Evolutionary conservation across 2,797 vertebrate species (phyloP).

Genomic region (Paramormyrops hopkinsi): DNA sequence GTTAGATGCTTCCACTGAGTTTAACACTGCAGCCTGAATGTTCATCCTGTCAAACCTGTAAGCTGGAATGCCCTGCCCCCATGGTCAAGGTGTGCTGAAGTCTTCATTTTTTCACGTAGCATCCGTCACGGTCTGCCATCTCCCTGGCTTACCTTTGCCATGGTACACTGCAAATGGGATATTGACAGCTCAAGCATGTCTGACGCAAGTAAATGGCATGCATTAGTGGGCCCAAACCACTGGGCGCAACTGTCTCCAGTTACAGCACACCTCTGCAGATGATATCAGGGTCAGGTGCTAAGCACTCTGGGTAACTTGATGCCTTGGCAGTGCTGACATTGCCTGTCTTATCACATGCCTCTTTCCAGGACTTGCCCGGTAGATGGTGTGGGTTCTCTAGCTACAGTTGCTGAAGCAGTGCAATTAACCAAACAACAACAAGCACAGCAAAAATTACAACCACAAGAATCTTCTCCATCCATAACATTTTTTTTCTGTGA

Average conservation of each 20-base stretch:
- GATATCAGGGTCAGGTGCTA: neutral
- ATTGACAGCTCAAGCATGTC: constrained; percentile 36
- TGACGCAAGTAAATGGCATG: constrained; percentile 27
- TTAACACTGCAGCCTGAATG: neutral
- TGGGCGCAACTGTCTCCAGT: constrained; percentile 6
- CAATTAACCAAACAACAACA: neutral
- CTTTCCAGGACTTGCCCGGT: neutral
- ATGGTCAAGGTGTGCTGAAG: neutral
- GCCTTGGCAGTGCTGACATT: neutral
- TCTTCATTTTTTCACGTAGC: neutral
- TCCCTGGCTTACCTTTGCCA: constrained; percentile 16
- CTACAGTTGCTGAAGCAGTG: neutral
- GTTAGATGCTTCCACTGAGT: neutral
- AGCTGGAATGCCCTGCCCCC: neutral
- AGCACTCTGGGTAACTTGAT: neutral
- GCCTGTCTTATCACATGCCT: neutral
- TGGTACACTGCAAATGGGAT: constrained; percentile 24
- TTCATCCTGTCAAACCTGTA: constrained; percentile 14
- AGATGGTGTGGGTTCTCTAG: neutral
- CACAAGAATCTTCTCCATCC: neutral
- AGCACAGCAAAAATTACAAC: neutral
- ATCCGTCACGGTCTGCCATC: constrained; percentile 11
- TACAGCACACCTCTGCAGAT: constrained; percentile 1
- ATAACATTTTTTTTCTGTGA: neutral
- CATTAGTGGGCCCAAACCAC: neutral